Conservation (phyloP, 2,113 vertebrate species). For the Galbula dea region DNA sequence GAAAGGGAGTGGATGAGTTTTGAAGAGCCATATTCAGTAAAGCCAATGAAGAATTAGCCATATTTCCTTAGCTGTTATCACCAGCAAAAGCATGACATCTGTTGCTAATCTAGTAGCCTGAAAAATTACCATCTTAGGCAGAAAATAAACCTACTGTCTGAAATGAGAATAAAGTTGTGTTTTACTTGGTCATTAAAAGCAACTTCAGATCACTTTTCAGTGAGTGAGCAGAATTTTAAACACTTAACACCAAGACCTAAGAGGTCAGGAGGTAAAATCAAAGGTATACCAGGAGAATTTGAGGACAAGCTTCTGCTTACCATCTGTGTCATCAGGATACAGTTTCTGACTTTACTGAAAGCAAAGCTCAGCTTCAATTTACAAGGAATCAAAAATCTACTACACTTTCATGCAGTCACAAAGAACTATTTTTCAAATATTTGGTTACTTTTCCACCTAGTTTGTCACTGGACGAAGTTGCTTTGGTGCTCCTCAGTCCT, state of each 20-base stretch:
- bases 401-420: not conserved
- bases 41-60: not conserved
- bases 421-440: not conserved
- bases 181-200: not conserved
- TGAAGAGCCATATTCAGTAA: not conserved
- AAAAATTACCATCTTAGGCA: not conserved
- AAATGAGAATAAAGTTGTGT: not conserved
- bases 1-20: not conserved
- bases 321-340: not conserved
- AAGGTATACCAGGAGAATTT: not conserved
- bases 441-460: not conserved
- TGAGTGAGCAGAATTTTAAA: not conserved
- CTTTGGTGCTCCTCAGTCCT: not conserved
- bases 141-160: not conserved
- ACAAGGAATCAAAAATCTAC: not conserved
- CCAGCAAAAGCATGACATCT: not conserved
- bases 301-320: not conserved
- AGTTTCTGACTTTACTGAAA: not conserved
- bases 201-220: not conserved
- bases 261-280: not conserved
- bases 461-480: not conserved
- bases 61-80: not conserved
- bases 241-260: not conserved
- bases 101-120: not conserved
- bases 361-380: not conserved